Evolutionary conservation across 2,888 invertebrate species (phyloP).

Genomic region (Plagiodera versicolora): DNA sequence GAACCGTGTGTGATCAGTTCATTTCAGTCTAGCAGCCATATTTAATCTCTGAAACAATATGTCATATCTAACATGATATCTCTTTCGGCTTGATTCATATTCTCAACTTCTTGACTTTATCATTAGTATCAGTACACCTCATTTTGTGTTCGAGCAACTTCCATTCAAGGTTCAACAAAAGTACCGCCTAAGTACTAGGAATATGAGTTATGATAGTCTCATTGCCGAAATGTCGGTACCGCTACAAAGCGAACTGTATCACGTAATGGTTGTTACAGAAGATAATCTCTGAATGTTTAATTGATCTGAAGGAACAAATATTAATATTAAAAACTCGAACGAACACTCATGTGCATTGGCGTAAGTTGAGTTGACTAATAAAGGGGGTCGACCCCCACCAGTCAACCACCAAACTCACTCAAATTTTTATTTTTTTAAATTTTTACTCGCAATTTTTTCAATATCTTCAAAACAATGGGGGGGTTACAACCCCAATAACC

Average conservation of each 20-base stretch:
- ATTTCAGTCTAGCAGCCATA: not conserved
- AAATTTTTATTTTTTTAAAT: too few relatives aligned
- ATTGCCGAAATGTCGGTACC: not conserved
- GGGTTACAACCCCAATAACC: too few relatives aligned
- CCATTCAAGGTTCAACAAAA: slow-evolving; percentile 5
- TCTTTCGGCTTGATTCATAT: not conserved
- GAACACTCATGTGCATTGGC: slow-evolving; percentile 12
- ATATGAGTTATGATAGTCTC: not conserved
- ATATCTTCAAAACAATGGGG: too few relatives aligned
- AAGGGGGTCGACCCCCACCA: too few relatives aligned
- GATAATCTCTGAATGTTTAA: slow-evolving; percentile 27
- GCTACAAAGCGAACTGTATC: not conserved
- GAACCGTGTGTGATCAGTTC: not conserved
- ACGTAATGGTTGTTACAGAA: slow-evolving; percentile 9
- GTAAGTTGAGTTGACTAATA: too few relatives aligned
- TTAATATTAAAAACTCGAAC: slow-evolving; percentile 32
- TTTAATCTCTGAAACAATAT: not conserved
- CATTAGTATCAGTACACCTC: slow-evolving; percentile 14
- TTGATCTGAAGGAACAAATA: slow-evolving; percentile 33
- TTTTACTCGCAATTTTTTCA: too few relatives aligned
- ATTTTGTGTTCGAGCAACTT: slow-evolving; percentile 14
- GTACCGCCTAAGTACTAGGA: not conserved
- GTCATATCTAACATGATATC: not conserved
- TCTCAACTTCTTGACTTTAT: slow-evolving; percentile 17
- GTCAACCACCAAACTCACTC: too few relatives aligned